Evolutionary conservation across 1,140 invertebrate genomes (phyloP), one percentile per base, ranked within the genome.

Genomic region (Copidosoma floridanum): DNA sequence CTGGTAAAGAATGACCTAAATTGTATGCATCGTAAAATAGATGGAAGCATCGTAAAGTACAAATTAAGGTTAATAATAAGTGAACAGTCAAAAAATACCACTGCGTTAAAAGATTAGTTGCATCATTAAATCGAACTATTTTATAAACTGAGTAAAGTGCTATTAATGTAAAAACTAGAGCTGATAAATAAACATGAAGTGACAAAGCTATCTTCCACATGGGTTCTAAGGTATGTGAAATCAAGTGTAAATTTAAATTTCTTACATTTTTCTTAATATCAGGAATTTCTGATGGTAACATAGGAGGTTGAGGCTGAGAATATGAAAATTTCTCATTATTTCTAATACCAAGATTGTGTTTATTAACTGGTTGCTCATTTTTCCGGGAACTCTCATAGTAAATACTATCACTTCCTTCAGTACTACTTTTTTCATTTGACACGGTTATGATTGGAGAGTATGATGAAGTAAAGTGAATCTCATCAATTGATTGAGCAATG

Each of bases 11-110:
- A 38, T 85, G 83, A 57, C 88, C 86, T 7, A 90, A 85, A 69
- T 95, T 95, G 70, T 96, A 95, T 0, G 92, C 89, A 79, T 95
- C 93, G 68, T 93, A 91, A 65, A 93, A 90, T 48, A 96, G 83
- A 71, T 93, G 94, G 66, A 93, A 89, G 66, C 92, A 91, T 44
- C 93, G 82, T 63, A 92, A 79, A 5, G 89, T 83, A 65, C 93
- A 93, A 10, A 94, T 87, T 12, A 88, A 81, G 3, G 93, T 89
- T 11, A 95, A 73, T 37, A 94, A 84, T 1, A 91, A 76, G 75
- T 94, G 91, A 6, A 95, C 82, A 7, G 89, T 88, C 3, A 94
- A 83, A 71, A 94, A 95, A 75, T 94, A 94, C 16, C 88, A 89
- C 66, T 90, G 89, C 0, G 86, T 86, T 61, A 92, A 85, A 38